Base-by-base conservation (phyloP, 2,113 vertebrate genomes). In the Antigone vipio region DNA sequence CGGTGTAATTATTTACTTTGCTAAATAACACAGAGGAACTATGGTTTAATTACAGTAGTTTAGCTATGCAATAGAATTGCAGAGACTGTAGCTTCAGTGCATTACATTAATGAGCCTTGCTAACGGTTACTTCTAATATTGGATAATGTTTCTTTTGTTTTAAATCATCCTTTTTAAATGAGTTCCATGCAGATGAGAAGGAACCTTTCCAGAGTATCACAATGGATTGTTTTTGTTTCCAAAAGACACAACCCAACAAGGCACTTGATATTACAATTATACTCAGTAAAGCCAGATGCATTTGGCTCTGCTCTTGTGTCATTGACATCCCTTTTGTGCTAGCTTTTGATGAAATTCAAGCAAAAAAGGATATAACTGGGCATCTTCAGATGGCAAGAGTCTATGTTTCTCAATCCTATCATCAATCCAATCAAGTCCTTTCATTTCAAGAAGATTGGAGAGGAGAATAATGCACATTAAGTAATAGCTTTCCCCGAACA, bases 1-100 rank as follows among this genome's bases (percentile, higher is more conserved):
- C 1, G 20, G 78, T 93, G 77, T 93, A 89, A 96, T 97, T 95
- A 94, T 97, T 98, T 97, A 97, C 96, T 98, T 96, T 97, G 91
- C 96, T 97, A 95, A 98, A 95, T 96, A 94, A 93, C 92, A 88
- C 76, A 72, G 96, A 90, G 80, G 77, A 20, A 18, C 86, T 89
- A 77, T 82, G 89, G 95, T 95, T 97, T 97, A 97, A 96, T 97
- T 95, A 93, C 76, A 68, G 85, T 58, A 76, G 95, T 95, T 97
- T 87, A 87, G 89, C 92, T 68, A 24, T 85, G 96, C 86, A 92
- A 90, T 76, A 73, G 87, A 84, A 96, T 85, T 74, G 85, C 81
- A 86, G 95, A 67, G 77, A 52, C 94, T 95, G 95, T 76, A 67
- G 92, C 71, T 78, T 91, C 94, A 82, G 71, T 56, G 55, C 58